Percentiles rank a stretch among this genome's conserved stretches.
These are phyloP conservation scores for Microchrysa polita DNA, from an alignment of 2,888 invertebrate genomes.

Conservation along the genomic window DNA sequence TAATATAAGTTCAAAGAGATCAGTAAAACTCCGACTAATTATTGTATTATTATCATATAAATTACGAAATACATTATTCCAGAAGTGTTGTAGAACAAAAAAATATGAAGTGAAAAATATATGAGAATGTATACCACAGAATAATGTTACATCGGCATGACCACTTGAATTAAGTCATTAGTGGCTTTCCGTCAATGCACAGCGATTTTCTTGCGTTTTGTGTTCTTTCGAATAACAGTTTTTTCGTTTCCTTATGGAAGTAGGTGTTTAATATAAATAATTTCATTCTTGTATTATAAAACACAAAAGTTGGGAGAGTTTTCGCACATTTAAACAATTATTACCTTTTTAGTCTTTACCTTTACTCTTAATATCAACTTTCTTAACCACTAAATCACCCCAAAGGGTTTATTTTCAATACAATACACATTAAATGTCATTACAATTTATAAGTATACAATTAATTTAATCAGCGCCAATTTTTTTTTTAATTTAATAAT, in stretches of 20 bases:
- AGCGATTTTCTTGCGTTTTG: conserved; percentile 46
- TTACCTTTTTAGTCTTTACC: too few relatives aligned
- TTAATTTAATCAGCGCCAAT: too few relatives aligned
- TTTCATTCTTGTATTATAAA: too few relatives aligned
- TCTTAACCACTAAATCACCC: too few relatives aligned
- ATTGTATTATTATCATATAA: conserved; percentile 51
- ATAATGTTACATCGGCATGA: conserved; percentile 49
- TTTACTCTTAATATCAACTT: too few relatives aligned
- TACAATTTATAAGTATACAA: too few relatives aligned
- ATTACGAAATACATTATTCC: conserved; percentile 47
- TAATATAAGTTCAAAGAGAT: conserved; percentile 15
- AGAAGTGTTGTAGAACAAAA: conserved; percentile 29
- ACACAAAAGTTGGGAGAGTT: too few relatives aligned
- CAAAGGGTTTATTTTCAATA: too few relatives aligned
- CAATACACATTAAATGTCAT: too few relatives aligned
- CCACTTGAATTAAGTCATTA: conserved; percentile 53
- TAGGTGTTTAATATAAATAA: too few relatives aligned
- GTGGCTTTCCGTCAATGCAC: conserved; percentile 51
- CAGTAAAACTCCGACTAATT: conserved; percentile 47
- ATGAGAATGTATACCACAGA: conserved; percentile 4
- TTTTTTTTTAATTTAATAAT: too few relatives aligned
- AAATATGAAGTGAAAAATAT: conserved; percentile 38
- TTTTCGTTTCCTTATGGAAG: conserved; percentile 22
- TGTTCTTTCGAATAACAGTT: conserved; percentile 19
- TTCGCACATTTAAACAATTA: too few relatives aligned